Evolutionary conservation across 2,113 vertebrate genomes (phyloP), one percentile per base, ranked within the genome.

Genomic region (Lasiurus cinereus): DNA sequence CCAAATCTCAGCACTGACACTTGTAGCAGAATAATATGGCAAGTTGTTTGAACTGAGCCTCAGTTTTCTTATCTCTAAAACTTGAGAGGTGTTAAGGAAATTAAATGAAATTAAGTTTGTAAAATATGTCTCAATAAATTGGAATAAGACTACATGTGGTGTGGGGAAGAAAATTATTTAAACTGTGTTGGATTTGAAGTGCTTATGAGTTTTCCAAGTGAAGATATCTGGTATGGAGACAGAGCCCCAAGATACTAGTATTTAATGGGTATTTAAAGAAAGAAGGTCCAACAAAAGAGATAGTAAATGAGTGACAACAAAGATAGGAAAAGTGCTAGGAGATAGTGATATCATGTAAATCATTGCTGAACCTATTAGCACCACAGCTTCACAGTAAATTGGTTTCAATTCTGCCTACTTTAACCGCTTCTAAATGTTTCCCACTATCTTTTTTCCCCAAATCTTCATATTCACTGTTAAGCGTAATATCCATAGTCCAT

Each of bases 31-130:
- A 83, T 64, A 83, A 54, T 15, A 29, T 50, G 31, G 27, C 14
- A 78, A 39, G 36, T 90, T 90, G 22, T 62, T 87, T 83, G 52
- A 69, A 79, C 29, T 15, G 62, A 93, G 43, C 15, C 29, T 80
- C 14, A 2, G 39, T 76, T 96, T 76, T 52, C 31, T 88, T 24
- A 31, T 36, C 22, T 90, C 18, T 79, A 67, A 83, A 88, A 77
- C 36, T 76, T 67, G 13, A 92, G 13, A 31, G 11, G 83, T 83
- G 21, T 39, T 62, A 52, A 11, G 8, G 46, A 89, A 85, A 72
- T 76, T 46, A 82, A 93, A 59, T 79, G 21, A 59, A 96, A 83
- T 77, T 22, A 62, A 73, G 15, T 54, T 90, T 88, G 86, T 83
- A 90, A 90, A 83, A 24, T 21, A 56, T 33, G 5, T 21, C 22